Evolutionary conservation across 2,797 vertebrate species (phyloP), one percentile per base, ranked within the genome.

Genomic region (Hybognathus amarus): DNA sequence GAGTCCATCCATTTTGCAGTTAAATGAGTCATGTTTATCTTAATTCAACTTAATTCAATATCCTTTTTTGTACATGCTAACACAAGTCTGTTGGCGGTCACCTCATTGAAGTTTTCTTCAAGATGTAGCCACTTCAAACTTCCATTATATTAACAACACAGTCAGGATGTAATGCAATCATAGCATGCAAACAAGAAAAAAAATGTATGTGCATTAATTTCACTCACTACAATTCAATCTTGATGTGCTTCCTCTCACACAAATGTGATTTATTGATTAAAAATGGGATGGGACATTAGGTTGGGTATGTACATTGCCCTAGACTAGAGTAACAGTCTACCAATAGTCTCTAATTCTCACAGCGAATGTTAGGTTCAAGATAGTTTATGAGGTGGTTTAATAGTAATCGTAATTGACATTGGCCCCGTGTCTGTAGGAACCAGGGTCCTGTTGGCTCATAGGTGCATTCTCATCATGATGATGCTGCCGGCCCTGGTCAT

Each of bases 321-420:
- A 64, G n/a, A 22, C 3, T 45, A 36, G 12, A 50, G 2, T 2
- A 45, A 5, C 20, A 77, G 59, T 47, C 47, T 47, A 52, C 15
- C 45, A 54, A 15, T 18, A n/a, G 42, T 36, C 30, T 67, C 8
- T 12, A 38, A 27, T 1, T 82, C 45, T 75, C 10, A 75, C 8
- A 63, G 24, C 5, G 0, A 33, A 63, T 18, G 22, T 36, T 17
- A 52, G 47, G 9, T 11, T 76, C 13, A 12, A 36, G n/a, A 27
- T 27, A 15, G 12, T 27, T 27, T 30, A 5, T 13, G 22, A 61
- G n/a, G 17, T 3, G 24, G 4, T 74, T 88, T 87, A 96, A 88
- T 96, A 96, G 85, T 96, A 95, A 0, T 96, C 95, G 0, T 96
- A 97, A 86, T 96, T 96, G 88, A 96, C 95, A 0, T 91, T 90